Percentiles rank a stretch among this genome's conserved stretches.
Conservation (phyloP, 2,797 vertebrate species). For the Paratrypauchen microcephalus region DNA sequence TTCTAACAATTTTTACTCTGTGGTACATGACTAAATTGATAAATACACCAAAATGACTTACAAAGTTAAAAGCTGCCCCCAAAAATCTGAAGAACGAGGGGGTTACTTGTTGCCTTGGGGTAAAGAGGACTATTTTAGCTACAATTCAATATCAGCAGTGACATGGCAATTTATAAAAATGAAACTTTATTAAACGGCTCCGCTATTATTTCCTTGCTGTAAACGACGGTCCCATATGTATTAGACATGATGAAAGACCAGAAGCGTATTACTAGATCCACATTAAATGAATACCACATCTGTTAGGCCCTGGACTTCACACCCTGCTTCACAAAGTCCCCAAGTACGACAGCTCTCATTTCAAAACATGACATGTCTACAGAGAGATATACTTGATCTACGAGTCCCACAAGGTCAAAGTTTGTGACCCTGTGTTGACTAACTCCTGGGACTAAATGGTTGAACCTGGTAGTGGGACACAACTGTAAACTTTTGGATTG, state of each 20-base stretch:
- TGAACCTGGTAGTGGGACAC: slow-evolving; percentile 18
- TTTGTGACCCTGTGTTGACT: slow-evolving; percentile 51
- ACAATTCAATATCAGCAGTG: slow-evolving; percentile 59
- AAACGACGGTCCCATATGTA: slow-evolving; percentile 26
- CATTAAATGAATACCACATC: slow-evolving; percentile 28
- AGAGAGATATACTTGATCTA: slow-evolving; percentile 42
- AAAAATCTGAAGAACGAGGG: slow-evolving; percentile 55
- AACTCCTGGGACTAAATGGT: slow-evolving; percentile 42
- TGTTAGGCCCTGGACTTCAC: slow-evolving; percentile 24
- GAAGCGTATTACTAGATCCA: slow-evolving; percentile 6
- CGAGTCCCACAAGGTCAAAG: slow-evolving; percentile 44
- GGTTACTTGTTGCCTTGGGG: slow-evolving; percentile 59
- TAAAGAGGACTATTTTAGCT: slow-evolving; percentile 54
- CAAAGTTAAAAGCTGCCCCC: slow-evolving; percentile 52
- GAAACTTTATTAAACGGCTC: slow-evolving; percentile 41
- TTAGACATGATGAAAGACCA: slow-evolving; percentile 15
- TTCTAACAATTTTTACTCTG: slow-evolving; percentile 61
- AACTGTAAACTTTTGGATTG: slow-evolving; percentile 12
- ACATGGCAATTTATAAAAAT: slow-evolving; percentile 56
- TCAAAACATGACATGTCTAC: slow-evolving; percentile 55
- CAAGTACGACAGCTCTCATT: slow-evolving; percentile 43
- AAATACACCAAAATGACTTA: slow-evolving; percentile 51
- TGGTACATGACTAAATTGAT: slow-evolving; percentile 74
- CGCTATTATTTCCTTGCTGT: slow-evolving; percentile 27
- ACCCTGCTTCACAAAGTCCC: slow-evolving; percentile 25